These are phyloP conservation scores for Myrmophylax atrothorax DNA, from an alignment of 2,113 vertebrate genomes.

Conservation along the genomic window DNA sequence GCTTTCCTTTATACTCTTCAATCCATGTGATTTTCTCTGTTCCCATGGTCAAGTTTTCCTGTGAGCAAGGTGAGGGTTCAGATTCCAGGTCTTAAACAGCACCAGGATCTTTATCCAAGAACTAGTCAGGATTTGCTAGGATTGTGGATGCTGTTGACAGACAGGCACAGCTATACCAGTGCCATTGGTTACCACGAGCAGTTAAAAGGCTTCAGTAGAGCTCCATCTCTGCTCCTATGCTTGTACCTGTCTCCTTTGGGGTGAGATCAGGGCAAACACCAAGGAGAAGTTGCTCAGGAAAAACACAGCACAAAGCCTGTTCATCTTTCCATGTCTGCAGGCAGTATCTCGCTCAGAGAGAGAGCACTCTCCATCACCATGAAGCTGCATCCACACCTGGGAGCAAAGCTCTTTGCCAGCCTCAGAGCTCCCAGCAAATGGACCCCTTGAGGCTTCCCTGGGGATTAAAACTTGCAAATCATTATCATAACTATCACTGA, in stretches of 20 bases:
- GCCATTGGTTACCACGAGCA: background rate
- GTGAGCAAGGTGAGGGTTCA: background rate
- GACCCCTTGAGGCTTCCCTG: background rate
- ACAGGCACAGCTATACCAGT: background rate
- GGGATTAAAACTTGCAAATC: background rate
- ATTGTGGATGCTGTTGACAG: background rate
- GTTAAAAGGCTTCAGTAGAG: background rate
- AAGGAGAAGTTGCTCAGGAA: background rate
- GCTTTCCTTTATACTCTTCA: background rate
- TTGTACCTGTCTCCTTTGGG: background rate
- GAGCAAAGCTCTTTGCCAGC: background rate
- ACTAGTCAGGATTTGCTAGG: background rate
- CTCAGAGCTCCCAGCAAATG: background rate
- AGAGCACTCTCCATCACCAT: background rate
- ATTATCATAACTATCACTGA: background rate
- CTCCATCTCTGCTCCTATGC: background rate
- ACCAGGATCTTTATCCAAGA: background rate
- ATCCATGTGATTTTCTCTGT: fast-evolving
- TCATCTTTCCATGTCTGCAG: fast-evolving
- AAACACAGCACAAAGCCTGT: background rate
- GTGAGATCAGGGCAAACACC: background rate
- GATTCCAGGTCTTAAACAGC: background rate
- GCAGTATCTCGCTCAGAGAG: background rate
- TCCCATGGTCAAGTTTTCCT: background rate
- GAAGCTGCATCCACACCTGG: background rate